phyloP scores from a whole-genome alignment of 2,888 invertebrate genomes.

The Antitype chi region DNA sequence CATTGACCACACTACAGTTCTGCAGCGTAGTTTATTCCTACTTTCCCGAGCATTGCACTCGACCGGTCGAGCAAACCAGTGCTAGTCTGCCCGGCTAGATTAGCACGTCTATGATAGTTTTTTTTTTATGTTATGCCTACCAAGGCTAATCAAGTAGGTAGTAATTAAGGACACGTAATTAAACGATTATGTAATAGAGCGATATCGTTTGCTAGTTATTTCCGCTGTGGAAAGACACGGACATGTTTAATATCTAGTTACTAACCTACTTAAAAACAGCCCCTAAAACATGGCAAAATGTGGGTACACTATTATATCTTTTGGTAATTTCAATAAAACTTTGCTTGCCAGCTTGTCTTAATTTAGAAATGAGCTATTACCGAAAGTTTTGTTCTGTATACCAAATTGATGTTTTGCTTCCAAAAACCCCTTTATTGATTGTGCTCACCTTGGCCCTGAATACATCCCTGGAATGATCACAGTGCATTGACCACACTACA shows the following conservation, averaged over 20 bases:
- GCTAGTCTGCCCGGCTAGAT: slow-evolving; percentile 18
- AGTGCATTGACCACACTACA: slow-evolving; percentile 56
- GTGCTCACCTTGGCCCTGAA: neutral
- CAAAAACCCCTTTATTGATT: neutral
- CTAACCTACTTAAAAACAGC: neutral
- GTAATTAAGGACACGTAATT: slow-evolving; percentile 38
- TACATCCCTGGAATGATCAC: slow-evolving; percentile 41
- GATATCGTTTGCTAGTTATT: neutral
- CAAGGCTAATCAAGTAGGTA: slow-evolving; percentile 22
- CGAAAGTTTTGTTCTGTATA: neutral
- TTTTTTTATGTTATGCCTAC: neutral
- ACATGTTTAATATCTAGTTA: neutral
- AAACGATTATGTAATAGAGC: slow-evolving; percentile 30
- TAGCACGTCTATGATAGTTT: slow-evolving; percentile 12
- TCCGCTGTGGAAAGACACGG: slow-evolving; percentile 5
- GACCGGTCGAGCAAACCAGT: slow-evolving; percentile 37
- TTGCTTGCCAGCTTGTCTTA: neutral
- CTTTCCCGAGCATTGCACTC: slow-evolving; percentile 59
- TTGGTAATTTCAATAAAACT: neutral
- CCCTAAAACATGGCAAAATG: too few relatives aligned
- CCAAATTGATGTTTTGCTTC: neutral
- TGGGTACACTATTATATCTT: too few relatives aligned
- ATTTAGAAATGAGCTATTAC: neutral
- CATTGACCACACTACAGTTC: slow-evolving; percentile 50
- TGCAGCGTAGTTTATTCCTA: slow-evolving; percentile 35